Evolutionary conservation across 2,113 vertebrate species (phyloP), one percentile per base, ranked within the genome.

Genomic region (Diglossa brunneiventris): DNA sequence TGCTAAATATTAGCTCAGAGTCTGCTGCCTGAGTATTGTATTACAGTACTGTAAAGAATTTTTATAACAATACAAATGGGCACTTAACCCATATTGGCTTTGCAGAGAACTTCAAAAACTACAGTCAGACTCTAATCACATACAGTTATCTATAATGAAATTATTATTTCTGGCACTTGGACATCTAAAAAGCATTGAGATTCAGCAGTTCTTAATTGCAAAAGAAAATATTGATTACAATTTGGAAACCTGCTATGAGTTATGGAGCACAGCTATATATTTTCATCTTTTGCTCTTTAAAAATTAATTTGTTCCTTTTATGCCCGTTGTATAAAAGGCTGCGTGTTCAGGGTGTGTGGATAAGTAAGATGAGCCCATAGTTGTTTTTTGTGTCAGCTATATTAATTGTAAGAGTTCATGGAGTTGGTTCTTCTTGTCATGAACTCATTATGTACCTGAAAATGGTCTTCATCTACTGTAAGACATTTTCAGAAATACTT

Each of bases 211-310:
- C 49, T 74, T 94, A 88, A 95, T 81, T 86, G 47, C 44, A 88
- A 90, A 92, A 70, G 15, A 91, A 91, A 72, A 87, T 86, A 94
- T 39, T 77, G 95, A 96, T 96, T 86, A 47, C 26, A 55, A 3
- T 88, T 94, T 95, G 67, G 87, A 94, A 90, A 74, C 67, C 52
- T 85, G 24, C 33, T 44, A 9, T 85, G 67, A 89, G 81, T 94
- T 94, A 33, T 26, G 27, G 50, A 86, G 39, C 76, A 52, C 37
- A 73, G 66, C 46, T 96, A 46, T 87, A 24, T 91, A 66, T 97
- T 93, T 92, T 96, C 41, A 81, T 96, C 69, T 50, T 83, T 70
- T 85, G n/a, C 73, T 92, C 41, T 96, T 97, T 94, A 92, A 96
- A 96, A 91, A 91, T 94, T 82, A 59, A 95, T 92, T 62, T 90